Conservation (phyloP, 2,113 vertebrate genomes). For the Mellivora capensis region DNA sequence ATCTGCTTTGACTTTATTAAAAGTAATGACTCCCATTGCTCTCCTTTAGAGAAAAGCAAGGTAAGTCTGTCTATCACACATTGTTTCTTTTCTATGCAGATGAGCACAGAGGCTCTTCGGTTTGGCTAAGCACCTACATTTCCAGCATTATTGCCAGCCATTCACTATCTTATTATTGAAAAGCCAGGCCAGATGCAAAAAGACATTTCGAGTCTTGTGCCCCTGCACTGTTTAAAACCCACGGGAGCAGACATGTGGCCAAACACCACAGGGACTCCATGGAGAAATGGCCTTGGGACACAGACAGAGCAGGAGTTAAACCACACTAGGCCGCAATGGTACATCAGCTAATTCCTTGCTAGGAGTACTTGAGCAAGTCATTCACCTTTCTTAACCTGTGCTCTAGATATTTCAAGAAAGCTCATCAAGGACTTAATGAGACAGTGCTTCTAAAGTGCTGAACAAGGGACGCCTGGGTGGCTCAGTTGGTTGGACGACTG, state of each 20-base stretch:
- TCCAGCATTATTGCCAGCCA: not conserved
- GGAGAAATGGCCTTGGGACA: not conserved
- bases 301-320: not conserved
- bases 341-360: not conserved
- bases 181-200: not conserved
- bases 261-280: not conserved
- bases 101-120: constrained; percentile 60
- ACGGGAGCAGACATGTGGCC: not conserved
- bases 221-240: not conserved
- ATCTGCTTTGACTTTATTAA: constrained; percentile 72
- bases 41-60: constrained; percentile 75
- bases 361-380: not conserved
- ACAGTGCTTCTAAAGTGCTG: not conserved
- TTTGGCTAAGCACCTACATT: constrained; percentile 41
- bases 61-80: constrained; percentile 55
- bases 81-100: constrained; percentile 74
- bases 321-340: not conserved
- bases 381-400: not conserved
- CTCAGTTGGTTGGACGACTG: too few relatives aligned
- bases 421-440: not conserved
- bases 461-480: too few relatives aligned
- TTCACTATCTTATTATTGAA: not conserved
- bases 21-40: constrained; percentile 77
- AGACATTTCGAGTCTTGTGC: not conserved
- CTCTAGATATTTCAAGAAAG: not conserved